Evolutionary conservation across 2,797 vertebrate species (phyloP).

Genomic region (Sebastes glaucus): DNA sequence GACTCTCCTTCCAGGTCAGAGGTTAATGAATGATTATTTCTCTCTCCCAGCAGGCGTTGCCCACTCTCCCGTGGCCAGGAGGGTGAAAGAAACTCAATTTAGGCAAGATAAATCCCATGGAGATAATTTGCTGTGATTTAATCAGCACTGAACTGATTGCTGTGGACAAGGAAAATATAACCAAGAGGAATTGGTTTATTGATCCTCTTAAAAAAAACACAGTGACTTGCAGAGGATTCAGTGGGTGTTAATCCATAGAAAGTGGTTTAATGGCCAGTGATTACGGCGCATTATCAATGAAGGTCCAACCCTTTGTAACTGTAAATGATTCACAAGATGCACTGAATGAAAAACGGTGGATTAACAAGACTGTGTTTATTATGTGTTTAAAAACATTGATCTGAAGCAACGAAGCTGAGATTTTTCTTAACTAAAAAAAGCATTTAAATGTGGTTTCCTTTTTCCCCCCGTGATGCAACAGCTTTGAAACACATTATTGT

Average conservation of each 20-base stretch:
- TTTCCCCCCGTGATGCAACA: constrained; percentile 59
- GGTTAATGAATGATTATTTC: constrained; percentile 87
- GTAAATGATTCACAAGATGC: constrained; percentile 35
- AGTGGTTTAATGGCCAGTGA: constrained; percentile 70
- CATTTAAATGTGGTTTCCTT: constrained; percentile 29
- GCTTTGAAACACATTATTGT: constrained; percentile 80
- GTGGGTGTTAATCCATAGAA: constrained; percentile 65
- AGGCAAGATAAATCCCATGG: constrained; percentile 72
- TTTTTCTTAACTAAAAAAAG: background rate
- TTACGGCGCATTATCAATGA: constrained; percentile 54
- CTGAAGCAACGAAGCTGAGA: background rate
- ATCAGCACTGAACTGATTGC: constrained; percentile 72
- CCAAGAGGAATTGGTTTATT: constrained; percentile 79
- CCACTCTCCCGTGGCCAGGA: constrained; percentile 73
- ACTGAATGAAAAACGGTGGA: background rate
- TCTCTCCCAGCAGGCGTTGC: constrained; percentile 77
- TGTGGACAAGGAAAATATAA: constrained; percentile 76
- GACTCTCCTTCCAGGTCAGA: constrained; percentile 77
- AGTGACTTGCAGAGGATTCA: constrained; percentile 42
- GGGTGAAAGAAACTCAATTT: constrained; percentile 82
- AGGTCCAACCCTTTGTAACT: constrained; percentile 9
- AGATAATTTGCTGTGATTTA: constrained; percentile 80
- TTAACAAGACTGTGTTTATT: background rate
- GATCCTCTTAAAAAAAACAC: constrained; percentile 59
- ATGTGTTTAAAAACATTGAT: background rate